Percentiles rank a stretch among this genome's conserved stretches.
Conservation (phyloP, 2,113 vertebrate genomes). For the Pelusios castaneus region DNA sequence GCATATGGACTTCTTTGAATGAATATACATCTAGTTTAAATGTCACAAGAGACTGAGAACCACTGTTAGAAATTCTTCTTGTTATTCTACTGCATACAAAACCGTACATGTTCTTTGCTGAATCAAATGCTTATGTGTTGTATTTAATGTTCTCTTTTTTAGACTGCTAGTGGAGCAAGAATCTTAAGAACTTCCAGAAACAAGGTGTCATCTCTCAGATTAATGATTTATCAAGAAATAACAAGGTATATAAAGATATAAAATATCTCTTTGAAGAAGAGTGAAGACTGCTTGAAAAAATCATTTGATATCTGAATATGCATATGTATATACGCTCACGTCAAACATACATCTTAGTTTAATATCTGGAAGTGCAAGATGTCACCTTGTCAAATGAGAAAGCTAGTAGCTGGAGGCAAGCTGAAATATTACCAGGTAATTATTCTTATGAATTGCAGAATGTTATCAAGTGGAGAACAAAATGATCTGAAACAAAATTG, state of each 20-base stretch:
- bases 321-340: neutral
- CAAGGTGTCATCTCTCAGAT: neutral
- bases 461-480: neutral
- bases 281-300: neutral
- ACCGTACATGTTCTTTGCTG: neutral
- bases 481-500: neutral
- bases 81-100: neutral
- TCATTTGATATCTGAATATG: neutral
- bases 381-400: neutral
- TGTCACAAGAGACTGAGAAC: neutral
- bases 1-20: neutral
- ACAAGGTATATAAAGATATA: neutral
- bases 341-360: neutral
- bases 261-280: neutral
- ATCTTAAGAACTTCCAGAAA: neutral
- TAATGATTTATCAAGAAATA: neutral
- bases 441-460: neutral
- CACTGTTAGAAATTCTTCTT: neutral
- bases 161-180: neutral
- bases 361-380: neutral
- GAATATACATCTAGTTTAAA: neutral
- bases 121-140: neutral
- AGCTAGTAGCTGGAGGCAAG: constrained; percentile 3
- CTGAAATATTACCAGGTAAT: neutral
- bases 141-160: neutral